phyloP scores from a whole-genome alignment of 2,888 invertebrate species.

The Polydrusus tereticollis region DNA sequence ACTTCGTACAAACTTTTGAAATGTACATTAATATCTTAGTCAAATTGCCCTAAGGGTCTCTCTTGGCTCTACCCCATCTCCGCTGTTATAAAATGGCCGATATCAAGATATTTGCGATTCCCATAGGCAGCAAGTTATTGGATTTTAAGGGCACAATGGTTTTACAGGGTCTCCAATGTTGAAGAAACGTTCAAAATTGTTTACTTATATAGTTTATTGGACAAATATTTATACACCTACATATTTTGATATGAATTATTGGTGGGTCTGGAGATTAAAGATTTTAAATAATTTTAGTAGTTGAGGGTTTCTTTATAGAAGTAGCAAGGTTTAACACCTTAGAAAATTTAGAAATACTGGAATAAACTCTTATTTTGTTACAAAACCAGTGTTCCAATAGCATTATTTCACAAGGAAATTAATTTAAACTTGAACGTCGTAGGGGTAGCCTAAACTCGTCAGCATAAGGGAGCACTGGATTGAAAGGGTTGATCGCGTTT shows the following conservation, averaged over 20 bases:
- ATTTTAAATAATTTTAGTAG: too few species aligned
- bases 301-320: too few species aligned
- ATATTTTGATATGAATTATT: too few species aligned
- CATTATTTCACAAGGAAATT: slow-evolving; percentile 10
- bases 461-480: slow-evolving; percentile 6
- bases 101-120: slow-evolving; percentile 30
- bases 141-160: not conserved
- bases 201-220: too few species aligned
- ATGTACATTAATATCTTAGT: slow-evolving; percentile 46
- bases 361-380: not conserved
- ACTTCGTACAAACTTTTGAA: slow-evolving; percentile 37
- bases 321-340: too few species aligned
- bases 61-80: slow-evolving; percentile 3
- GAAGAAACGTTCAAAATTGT: not conserved
- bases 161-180: too few species aligned
- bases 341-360: too few species aligned
- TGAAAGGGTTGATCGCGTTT: slow-evolving; percentile 32
- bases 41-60: slow-evolving; percentile 33
- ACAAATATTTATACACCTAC: too few species aligned
- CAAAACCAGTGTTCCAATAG: not conserved
- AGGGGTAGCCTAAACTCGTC: slow-evolving; percentile 5
- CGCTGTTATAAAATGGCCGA: slow-evolving; percentile 17
- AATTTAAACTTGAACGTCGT: slow-evolving; percentile 16
- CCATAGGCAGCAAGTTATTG: slow-evolving; percentile 22
- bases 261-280: too few species aligned